phyloP scores from a whole-genome alignment of 2,113 vertebrate genomes.

The Willisornis vidua region DNA sequence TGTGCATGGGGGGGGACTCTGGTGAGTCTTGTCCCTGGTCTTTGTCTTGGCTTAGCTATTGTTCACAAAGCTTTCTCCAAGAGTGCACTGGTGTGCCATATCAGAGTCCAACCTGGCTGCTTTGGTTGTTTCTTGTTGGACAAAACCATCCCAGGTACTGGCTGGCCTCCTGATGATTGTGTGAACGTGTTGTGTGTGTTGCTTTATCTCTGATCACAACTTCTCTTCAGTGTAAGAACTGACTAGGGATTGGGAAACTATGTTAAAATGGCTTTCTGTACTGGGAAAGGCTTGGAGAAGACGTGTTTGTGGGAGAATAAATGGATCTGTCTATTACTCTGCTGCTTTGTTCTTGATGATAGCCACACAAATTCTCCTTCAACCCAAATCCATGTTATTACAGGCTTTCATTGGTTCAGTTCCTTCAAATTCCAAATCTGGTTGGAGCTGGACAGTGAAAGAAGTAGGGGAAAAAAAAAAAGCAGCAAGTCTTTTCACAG shows the following conservation, averaged over 20 bases:
- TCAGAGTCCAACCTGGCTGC: background rate
- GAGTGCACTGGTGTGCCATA: background rate
- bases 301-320: background rate
- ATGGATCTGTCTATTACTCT: background rate
- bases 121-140: background rate
- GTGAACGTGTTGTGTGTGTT: background rate
- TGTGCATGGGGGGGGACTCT: rapidly evolving
- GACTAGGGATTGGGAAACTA: background rate
- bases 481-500: background rate
- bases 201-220: background rate
- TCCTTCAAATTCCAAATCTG: background rate
- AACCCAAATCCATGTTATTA: background rate
- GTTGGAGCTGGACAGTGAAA: background rate
- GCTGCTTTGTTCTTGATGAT: background rate
- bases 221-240: background rate
- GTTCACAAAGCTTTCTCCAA: background rate
- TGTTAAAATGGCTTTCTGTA: background rate
- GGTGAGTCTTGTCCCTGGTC: background rate
- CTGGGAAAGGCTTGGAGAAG: background rate
- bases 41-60: background rate
- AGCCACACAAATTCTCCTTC: background rate
- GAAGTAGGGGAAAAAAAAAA: background rate
- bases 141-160: background rate
- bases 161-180: background rate
- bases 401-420: background rate